phyloP scores from a whole-genome alignment of 1,140 invertebrate genomes.

The Lasaia peninsularis region DNA sequence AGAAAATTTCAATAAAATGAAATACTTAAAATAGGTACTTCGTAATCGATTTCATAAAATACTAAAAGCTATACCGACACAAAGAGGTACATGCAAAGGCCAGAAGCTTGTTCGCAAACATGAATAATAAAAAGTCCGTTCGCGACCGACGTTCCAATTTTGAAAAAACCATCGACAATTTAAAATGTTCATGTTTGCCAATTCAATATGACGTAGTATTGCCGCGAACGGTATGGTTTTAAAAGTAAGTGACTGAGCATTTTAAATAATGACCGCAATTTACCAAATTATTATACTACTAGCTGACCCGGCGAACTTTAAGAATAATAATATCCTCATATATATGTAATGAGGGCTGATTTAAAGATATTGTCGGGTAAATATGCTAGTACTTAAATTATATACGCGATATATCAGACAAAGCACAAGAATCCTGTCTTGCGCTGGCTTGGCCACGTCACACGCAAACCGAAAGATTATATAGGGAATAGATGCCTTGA shows the following conservation, averaged over 20 bases:
- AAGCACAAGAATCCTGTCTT: no score
- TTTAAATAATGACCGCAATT: conserved; percentile 21
- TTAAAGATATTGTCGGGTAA: no score
- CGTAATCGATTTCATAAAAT: conserved; percentile 11
- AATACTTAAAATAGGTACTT: conserved; percentile 17
- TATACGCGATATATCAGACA: no score
- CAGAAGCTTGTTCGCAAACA: conserved; percentile 54
- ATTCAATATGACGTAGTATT: conserved; percentile 11
- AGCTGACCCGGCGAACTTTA: no score
- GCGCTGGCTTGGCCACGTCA: no score
- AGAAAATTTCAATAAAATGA: not conserved
- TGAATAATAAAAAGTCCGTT: conserved; percentile 27
- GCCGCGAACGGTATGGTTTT: conserved; percentile 36
- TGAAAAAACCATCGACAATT: not conserved
- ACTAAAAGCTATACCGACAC: conserved; percentile 38
- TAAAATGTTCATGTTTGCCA: conserved; percentile 1
- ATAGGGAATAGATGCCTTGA: no score
- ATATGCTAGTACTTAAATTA: no score
- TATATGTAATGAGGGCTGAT: no score
- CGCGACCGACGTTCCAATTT: conserved; percentile 22
- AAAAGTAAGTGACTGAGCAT: conserved; percentile 29
- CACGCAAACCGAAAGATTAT: no score
- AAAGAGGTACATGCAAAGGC: conserved; percentile 60
- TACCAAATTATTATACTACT: no score
- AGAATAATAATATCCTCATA: no score